Evolutionary conservation across 2,113 vertebrate genomes (phyloP).

Genomic region (Syrrhaptes paradoxus): DNA sequence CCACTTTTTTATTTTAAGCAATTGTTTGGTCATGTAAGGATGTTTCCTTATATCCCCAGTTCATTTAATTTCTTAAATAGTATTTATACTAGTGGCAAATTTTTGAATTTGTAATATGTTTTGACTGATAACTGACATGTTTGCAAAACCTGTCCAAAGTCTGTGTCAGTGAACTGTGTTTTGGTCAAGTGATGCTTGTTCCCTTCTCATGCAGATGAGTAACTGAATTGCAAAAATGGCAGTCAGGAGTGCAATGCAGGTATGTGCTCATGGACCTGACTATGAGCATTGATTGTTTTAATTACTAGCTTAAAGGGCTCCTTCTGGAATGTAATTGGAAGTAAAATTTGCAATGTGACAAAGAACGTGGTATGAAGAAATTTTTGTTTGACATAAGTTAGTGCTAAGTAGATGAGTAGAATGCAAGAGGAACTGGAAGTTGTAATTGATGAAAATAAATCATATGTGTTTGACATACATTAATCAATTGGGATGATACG

Average conservation of each 20-base stretch:
- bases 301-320: background rate
- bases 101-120: background rate
- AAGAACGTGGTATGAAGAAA: background rate
- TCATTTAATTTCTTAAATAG: background rate
- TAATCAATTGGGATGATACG: background rate
- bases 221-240: slow-evolving; percentile 67
- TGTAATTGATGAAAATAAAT: background rate
- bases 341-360: background rate
- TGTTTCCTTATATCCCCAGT: background rate
- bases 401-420: background rate
- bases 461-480: rapidly evolving
- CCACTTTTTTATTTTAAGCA: background rate
- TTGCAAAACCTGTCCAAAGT: background rate
- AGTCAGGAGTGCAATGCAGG: slow-evolving; percentile 66
- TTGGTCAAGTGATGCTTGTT: background rate
- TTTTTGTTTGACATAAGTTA: background rate
- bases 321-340: background rate
- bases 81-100: background rate
- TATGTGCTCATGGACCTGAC: slow-evolving; percentile 43
- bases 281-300: background rate
- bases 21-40: background rate
- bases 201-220: background rate
- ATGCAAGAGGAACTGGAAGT: background rate
- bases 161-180: background rate
- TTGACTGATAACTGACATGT: background rate